These are phyloP conservation scores for Chaetops frenatus DNA, from an alignment of 2,113 vertebrate species.

Conservation along the genomic window DNA sequence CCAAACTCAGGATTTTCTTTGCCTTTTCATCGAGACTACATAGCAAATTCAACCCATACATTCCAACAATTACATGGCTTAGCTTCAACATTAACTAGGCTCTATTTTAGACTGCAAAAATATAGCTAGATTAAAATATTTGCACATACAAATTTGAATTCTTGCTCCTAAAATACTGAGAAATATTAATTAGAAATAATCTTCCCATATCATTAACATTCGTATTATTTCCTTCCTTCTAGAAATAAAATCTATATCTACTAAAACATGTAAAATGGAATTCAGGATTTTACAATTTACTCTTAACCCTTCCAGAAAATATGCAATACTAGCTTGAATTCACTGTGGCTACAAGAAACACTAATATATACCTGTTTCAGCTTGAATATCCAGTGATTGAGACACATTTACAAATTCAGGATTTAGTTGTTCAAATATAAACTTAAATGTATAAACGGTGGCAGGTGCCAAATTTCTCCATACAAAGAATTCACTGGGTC, in stretches of 20 bases:
- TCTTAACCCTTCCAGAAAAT: neutral
- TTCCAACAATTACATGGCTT: neutral
- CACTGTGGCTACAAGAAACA: neutral
- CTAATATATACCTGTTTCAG: conserved; percentile 78
- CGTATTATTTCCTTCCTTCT: neutral
- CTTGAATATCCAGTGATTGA: conserved; percentile 70
- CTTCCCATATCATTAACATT: neutral
- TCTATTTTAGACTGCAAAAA: neutral
- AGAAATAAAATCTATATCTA: neutral
- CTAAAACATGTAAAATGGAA: neutral
- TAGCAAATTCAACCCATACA: neutral
- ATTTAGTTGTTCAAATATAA: conserved; percentile 70
- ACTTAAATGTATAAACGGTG: conserved; percentile 65
- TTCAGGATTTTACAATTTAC: neutral
- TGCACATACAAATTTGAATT: neutral
- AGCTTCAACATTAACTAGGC: neutral
- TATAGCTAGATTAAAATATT: neutral
- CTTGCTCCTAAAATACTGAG: neutral
- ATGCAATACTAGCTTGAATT: neutral
- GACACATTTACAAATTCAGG: conserved; percentile 67
- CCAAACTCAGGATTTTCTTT: neutral
- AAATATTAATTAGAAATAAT: neutral
- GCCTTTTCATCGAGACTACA: neutral
- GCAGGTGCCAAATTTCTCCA: conserved; percentile 74
- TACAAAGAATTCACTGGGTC: conserved; percentile 26